Evolutionary conservation across 2,113 vertebrate species (phyloP).

Genomic region (Nothobranchius furzeri): DNA sequence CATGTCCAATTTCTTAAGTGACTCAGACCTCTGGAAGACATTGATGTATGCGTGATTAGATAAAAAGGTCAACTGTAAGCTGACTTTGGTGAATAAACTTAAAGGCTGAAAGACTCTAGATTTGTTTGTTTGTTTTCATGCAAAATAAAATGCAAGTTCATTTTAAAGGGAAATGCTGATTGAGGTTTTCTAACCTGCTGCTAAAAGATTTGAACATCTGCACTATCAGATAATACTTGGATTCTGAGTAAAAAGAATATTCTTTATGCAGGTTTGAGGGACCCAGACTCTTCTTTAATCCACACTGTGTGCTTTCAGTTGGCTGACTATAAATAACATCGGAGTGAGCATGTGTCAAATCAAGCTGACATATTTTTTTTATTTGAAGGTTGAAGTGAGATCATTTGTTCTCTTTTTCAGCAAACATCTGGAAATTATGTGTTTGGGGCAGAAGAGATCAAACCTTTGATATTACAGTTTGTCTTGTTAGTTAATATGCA

Average conservation of each 20-base stretch:
- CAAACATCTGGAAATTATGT: conserved; percentile 14
- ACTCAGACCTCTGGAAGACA: not conserved
- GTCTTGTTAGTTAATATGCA: not conserved
- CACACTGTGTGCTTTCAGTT: conserved; percentile 1
- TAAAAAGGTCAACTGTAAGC: not conserved
- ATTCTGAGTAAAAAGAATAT: too few relatives aligned
- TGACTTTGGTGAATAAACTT: not conserved
- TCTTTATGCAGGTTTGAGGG: not conserved
- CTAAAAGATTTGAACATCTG: not conserved
- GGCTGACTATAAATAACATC: conserved; percentile 1
- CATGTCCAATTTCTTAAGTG: not conserved
- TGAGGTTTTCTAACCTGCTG: not conserved
- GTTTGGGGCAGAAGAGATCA: not conserved
- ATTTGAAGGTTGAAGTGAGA: conserved; percentile 15
- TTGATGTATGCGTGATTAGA: not conserved
- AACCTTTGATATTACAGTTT: not conserved
- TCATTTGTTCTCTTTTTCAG: conserved; percentile 16
- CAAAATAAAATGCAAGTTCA: not conserved
- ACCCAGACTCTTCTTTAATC: conserved; percentile 4
- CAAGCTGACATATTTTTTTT: conserved; percentile 9
- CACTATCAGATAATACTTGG: too few relatives aligned
- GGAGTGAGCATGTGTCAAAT: conserved; percentile 10
- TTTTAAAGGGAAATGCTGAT: not conserved
- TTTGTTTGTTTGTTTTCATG: not conserved
- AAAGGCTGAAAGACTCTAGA: not conserved